These are phyloP conservation scores for Chaetoderma sp. DNA, from an alignment of 2,888 invertebrate genomes.

Conservation along the genomic window DNA sequence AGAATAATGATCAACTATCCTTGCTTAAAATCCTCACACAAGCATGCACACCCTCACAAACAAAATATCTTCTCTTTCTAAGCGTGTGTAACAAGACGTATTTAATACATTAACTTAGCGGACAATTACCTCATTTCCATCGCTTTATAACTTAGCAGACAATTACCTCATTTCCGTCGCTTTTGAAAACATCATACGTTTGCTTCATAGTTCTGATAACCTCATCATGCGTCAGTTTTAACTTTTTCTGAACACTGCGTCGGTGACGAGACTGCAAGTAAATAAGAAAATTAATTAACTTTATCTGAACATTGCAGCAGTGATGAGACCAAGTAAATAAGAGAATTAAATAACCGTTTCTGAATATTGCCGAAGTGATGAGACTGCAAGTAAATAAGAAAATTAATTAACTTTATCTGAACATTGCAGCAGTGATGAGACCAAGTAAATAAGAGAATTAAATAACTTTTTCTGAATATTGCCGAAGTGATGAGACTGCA, in stretches of 20 bases:
- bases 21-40: too few relatives aligned
- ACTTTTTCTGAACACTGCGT: constrained; percentile 69
- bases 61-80: too few relatives aligned
- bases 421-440: background rate
- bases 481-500: background rate
- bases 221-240: constrained; percentile 61
- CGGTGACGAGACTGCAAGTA: constrained; percentile 67
- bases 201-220: constrained; percentile 63
- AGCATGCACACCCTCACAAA: too few relatives aligned
- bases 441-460: background rate
- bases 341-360: constrained; percentile 57
- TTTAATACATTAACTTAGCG: too few relatives aligned
- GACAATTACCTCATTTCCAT: constrained; percentile 56
- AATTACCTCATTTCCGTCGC: constrained; percentile 60
- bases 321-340: too few relatives aligned
- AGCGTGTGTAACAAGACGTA: too few relatives aligned
- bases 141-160: constrained; percentile 39
- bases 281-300: background rate
- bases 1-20: too few relatives aligned
- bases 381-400: constrained; percentile 37
- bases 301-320: background rate
- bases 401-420: background rate
- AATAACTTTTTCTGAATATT: background rate
- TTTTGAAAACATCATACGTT: constrained; percentile 66
- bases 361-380: constrained; percentile 72